These are phyloP conservation scores for Fragum sueziense DNA, from an alignment of 2,888 invertebrate species.

Conservation along the genomic window DNA sequence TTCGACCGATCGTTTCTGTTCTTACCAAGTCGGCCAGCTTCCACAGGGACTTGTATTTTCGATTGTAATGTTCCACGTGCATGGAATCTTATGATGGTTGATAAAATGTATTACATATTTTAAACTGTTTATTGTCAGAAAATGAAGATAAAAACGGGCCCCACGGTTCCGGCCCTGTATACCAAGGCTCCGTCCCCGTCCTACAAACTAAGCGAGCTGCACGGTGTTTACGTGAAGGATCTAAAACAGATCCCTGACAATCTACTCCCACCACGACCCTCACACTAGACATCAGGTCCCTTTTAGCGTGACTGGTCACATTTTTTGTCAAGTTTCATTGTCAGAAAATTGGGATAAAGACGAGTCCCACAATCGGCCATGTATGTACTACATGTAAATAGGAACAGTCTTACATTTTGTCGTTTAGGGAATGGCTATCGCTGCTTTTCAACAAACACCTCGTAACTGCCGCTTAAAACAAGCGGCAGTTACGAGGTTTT, in stretches of 20 bases:
- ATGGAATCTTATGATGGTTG: too few species aligned
- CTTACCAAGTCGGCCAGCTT: too few species aligned
- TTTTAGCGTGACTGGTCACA: background rate
- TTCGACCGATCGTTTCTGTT: too few species aligned
- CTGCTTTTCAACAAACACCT: too few species aligned
- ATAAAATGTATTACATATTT: too few species aligned
- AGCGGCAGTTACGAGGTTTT: too few species aligned
- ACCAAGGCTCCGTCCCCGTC: background rate
- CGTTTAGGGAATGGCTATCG: too few species aligned
- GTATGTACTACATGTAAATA: background rate
- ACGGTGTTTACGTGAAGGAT: background rate
- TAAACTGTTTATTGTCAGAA: background rate
- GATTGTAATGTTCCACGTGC: too few species aligned
- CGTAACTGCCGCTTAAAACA: too few species aligned
- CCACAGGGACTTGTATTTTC: too few species aligned
- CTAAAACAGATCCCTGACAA: background rate
- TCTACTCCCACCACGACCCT: background rate
- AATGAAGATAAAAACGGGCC: background rate
- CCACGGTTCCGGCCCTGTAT: background rate
- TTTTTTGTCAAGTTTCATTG: background rate
- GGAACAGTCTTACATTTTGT: too few species aligned
- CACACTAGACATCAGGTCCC: background rate
- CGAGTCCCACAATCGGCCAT: background rate
- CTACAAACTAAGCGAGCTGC: background rate
- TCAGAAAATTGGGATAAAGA: background rate